Evolutionary conservation across 2,888 invertebrate species (phyloP).

Genomic region (Aspidapion aeneum): DNA sequence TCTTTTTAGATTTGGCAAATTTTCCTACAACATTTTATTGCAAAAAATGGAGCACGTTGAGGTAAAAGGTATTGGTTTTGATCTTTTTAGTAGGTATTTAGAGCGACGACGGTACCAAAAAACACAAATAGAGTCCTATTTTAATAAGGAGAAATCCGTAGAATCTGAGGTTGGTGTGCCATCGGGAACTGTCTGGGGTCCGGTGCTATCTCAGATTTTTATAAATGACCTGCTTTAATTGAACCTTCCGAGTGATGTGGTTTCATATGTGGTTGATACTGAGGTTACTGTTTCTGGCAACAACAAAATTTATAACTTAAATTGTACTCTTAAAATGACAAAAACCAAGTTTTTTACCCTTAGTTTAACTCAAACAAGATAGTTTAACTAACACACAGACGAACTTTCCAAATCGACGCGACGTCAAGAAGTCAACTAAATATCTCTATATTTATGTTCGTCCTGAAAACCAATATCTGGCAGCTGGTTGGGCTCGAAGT

Average conservation of each 20-base stretch:
- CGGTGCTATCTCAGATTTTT: not conserved
- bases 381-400: too few relatives aligned
- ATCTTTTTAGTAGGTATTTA: not conserved
- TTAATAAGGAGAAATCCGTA: too few relatives aligned
- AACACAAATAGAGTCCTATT: too few relatives aligned
- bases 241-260: not conserved
- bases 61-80: not conserved
- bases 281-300: not conserved
- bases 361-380: not conserved
- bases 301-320: not conserved
- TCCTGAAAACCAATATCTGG: too few relatives aligned
- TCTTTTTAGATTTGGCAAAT: slow-evolving; percentile 1
- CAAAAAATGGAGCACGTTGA: not conserved
- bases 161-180: too few relatives aligned
- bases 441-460: too few relatives aligned
- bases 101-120: not conserved
- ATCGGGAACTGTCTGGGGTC: not conserved
- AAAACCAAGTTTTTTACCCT: not conserved
- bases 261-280: not conserved
- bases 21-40: not conserved
- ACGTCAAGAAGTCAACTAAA: too few relatives aligned
- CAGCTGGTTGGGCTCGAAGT: too few relatives aligned
- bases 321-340: not conserved
- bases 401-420: too few relatives aligned
- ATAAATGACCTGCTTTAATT: not conserved